Evolutionary conservation across 2,113 vertebrate genomes (phyloP).

Genomic region (Myanophis thanlyinensis): DNA sequence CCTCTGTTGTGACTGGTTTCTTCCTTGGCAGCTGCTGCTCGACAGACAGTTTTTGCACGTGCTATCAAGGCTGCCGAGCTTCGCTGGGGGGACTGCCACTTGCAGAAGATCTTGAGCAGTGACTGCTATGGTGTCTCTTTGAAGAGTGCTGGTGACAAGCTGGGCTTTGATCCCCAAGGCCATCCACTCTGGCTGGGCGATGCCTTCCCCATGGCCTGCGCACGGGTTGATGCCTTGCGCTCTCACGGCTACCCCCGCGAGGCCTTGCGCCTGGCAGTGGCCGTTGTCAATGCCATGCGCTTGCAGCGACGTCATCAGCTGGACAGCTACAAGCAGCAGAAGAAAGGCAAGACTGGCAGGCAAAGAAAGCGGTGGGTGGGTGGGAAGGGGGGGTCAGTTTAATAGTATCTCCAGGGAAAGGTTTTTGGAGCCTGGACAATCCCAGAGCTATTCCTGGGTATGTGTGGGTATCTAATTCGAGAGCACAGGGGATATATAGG

Average conservation of each 20-base stretch:
- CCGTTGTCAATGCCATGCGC: slow-evolving; percentile 64
- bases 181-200: slow-evolving; percentile 70
- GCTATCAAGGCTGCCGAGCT: slow-evolving; percentile 66
- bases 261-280: slow-evolving; percentile 66
- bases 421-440: not conserved
- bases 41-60: slow-evolving; percentile 63
- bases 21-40: slow-evolving; percentile 15
- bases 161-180: slow-evolving; percentile 67
- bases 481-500: not conserved
- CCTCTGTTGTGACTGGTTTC: not conserved
- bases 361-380: not conserved
- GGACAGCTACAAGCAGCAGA: slow-evolving; percentile 68
- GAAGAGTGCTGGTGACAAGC: slow-evolving; percentile 55
- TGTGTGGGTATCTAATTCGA: no score
- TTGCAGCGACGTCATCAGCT: slow-evolving; percentile 67
- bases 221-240: slow-evolving; percentile 70
- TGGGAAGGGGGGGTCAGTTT: not conserved
- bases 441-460: not conserved
- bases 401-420: not conserved
- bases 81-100: slow-evolving; percentile 64
- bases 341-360: slow-evolving; percentile 58
- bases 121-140: slow-evolving; percentile 53
- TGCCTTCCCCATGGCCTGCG: slow-evolving; percentile 70
- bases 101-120: slow-evolving; percentile 65
- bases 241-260: slow-evolving; percentile 68